Percentiles rank a stretch among this genome's conserved stretches.
Conservation (phyloP, 2,113 vertebrate genomes). For the Chionomys nivalis region DNA sequence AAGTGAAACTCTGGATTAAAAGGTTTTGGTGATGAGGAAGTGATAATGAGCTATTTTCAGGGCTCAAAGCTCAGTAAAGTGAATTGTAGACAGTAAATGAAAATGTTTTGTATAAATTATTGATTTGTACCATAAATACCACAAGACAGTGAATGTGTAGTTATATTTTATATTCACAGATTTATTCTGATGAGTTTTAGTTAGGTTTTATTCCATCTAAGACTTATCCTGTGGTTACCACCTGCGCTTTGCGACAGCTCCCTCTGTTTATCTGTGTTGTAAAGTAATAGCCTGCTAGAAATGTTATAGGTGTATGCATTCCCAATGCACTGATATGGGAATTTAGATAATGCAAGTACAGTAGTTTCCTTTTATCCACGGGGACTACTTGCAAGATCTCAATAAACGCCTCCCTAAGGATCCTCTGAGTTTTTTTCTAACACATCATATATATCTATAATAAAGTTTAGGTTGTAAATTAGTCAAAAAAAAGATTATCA, state of each 20-base stretch:
- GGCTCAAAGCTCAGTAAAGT: not conserved
- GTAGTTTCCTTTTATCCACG: not conserved
- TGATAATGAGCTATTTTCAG: conserved; percentile 19
- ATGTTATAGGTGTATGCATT: not conserved
- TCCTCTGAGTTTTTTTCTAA: not conserved
- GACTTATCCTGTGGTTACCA: not conserved
- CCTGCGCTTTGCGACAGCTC: not conserved
- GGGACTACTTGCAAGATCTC: not conserved
- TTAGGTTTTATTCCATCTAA: not conserved
- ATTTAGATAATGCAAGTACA: not conserved
- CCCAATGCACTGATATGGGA: not conserved
- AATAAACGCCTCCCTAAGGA: not conserved
- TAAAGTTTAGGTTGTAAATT: not conserved
- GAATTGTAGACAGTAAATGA: not conserved
- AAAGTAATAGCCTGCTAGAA: not conserved
- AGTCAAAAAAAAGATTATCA: not conserved
- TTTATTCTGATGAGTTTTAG: not conserved
- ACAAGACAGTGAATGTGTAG: not conserved
- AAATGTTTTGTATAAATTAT: not conserved
- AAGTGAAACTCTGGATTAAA: not conserved
- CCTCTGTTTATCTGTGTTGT: not conserved
- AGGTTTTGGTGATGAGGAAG: not conserved
- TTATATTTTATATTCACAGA: not conserved
- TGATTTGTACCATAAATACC: not conserved
- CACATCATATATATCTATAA: not conserved